These are phyloP conservation scores for Micromussa lordhowensis DNA, from an alignment of 92 coral and sea anemone genomes.

Conservation along the genomic window DNA sequence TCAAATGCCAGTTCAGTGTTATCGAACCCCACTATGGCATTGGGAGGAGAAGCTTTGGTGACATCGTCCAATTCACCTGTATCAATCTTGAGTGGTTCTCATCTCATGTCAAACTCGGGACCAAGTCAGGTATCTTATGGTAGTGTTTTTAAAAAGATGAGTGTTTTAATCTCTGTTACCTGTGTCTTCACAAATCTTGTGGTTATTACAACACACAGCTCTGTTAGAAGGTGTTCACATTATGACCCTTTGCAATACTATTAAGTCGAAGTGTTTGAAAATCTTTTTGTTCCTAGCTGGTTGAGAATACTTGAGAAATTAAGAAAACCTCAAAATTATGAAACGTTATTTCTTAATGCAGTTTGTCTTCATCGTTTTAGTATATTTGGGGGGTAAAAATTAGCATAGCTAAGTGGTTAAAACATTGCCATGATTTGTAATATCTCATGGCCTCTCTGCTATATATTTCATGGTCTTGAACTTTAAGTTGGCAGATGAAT, in stretches of 20 bases:
- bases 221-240: not conserved
- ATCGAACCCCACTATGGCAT: constrained; percentile 69
- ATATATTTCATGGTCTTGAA: not conserved
- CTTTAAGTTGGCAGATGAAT: not conserved
- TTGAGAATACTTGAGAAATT: no score
- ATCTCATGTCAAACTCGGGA: constrained; percentile 68
- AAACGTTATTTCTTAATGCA: not conserved
- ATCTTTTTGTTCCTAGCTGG: not conserved
- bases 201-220: not conserved
- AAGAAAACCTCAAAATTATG: not conserved
- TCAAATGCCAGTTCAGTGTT: constrained; percentile 58
- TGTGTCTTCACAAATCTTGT: not conserved
- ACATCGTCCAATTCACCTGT: constrained; percentile 72
- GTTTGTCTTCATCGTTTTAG: not conserved
- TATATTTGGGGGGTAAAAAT: not conserved
- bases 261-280: not conserved
- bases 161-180: not conserved
- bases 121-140: constrained; percentile 27
- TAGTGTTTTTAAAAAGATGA: not conserved
- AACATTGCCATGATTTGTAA: not conserved
- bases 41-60: constrained; percentile 73
- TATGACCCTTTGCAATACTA: not conserved
- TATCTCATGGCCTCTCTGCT: no score
- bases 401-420: no score
- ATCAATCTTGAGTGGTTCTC: constrained; percentile 82